Evolutionary conservation across 2,797 vertebrate species (phyloP).

Genomic region (Ceryle rudis): DNA sequence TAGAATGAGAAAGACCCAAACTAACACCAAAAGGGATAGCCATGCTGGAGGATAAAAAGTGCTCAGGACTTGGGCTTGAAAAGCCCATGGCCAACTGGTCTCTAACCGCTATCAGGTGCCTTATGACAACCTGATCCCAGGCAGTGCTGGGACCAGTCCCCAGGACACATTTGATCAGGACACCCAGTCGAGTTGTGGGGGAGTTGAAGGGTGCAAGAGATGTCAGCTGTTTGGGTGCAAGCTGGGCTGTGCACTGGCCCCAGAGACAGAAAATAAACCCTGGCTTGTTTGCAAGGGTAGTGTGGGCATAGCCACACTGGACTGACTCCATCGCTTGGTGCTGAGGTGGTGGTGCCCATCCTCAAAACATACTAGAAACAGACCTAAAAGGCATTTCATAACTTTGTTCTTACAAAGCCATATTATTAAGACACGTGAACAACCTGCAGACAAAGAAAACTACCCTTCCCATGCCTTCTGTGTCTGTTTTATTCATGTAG

Average conservation of each 20-base stretch:
- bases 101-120: not conserved
- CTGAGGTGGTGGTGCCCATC: not conserved
- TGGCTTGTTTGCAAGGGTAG: not conserved
- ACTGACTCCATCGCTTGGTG: not conserved
- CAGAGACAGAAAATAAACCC: not conserved
- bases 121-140: not conserved
- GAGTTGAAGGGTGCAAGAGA: not conserved
- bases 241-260: not conserved
- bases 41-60: not conserved
- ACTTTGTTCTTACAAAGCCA: not conserved
- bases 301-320: fast-evolving
- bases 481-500: not conserved
- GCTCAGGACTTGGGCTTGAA: not conserved
- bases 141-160: too few species aligned
- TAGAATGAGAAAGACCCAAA: not conserved
- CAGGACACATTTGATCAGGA: not conserved
- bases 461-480: not conserved
- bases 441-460: not conserved
- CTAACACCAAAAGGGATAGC: not conserved
- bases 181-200: too few species aligned
- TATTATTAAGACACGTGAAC: not conserved
- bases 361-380: not conserved
- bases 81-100: not conserved
- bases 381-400: not conserved
- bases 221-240: not conserved